A percentile compares a stretch with the other conserved stretches of the same genome.
Conservation (phyloP, 37 sponge, comb jelly and placozoan genomes). For the Haliclona indistincta region DNA sequence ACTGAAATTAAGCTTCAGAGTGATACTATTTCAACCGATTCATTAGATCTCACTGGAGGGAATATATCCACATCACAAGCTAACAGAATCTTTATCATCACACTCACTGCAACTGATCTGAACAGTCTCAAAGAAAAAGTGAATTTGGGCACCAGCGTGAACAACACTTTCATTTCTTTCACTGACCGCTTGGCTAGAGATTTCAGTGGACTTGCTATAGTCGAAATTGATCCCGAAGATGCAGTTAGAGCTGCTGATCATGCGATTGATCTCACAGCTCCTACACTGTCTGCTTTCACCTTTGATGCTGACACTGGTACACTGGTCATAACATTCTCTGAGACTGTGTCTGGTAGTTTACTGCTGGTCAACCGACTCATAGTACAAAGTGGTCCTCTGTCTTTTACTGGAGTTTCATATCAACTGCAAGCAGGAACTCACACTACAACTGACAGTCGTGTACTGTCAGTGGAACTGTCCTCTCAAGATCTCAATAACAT, state of each 20-base stretch:
- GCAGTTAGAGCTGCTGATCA: constrained; percentile 31
- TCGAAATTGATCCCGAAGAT: constrained; percentile 1
- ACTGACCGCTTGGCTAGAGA: constrained; percentile 53
- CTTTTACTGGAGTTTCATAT: constrained; percentile 11
- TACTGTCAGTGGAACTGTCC: constrained; percentile 44
- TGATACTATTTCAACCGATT: background rate
- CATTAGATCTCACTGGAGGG: constrained; percentile 38
- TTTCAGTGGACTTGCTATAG: constrained; percentile 59
- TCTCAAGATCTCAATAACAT: constrained; percentile 62
- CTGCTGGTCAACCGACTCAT: constrained; percentile 43
- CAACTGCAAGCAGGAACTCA: constrained; percentile 22
- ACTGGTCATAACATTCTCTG: constrained; percentile 72
- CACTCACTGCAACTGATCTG: constrained; percentile 40
- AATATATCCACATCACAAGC: constrained; percentile 18
- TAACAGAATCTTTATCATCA: constrained; percentile 38
- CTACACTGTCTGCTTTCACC: constrained; percentile 38
- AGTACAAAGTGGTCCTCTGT: constrained; percentile 30
- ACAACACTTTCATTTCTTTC: constrained; percentile 75
- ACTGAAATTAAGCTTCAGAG: constrained; percentile 64
- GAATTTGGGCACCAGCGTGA: constrained; percentile 50
- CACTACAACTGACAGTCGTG: constrained; percentile 13
- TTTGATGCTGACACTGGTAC: constrained; percentile 56
- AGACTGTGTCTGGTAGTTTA: constrained; percentile 52
- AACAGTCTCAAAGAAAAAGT: constrained; percentile 53
- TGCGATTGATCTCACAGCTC: constrained; percentile 53